These are phyloP conservation scores for Phortica magna DNA, from an alignment of 2,888 invertebrate genomes.

Conservation along the genomic window DNA sequence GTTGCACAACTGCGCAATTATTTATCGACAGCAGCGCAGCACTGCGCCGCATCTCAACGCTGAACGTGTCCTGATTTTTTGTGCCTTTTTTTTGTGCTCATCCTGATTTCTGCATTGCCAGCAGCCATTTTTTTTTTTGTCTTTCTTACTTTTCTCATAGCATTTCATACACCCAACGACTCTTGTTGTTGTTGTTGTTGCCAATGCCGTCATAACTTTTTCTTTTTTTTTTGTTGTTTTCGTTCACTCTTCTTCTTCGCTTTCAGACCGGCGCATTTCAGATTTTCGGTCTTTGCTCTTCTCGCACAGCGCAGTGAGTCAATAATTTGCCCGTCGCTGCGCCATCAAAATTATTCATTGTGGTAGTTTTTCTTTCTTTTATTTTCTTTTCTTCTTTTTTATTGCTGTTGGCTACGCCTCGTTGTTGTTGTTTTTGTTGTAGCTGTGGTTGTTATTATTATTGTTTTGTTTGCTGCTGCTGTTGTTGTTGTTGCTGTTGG, in stretches of 20 bases:
- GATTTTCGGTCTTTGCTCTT: conserved; percentile 50
- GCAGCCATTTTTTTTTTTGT: conserved; percentile 7
- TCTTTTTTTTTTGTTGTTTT: no score
- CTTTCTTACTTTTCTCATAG: background rate
- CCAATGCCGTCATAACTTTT: conserved; percentile 9
- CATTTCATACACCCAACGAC: conserved; percentile 2
- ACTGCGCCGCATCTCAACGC: conserved; percentile 5
- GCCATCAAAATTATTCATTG: conserved; percentile 63
- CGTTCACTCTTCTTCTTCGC: conserved; percentile 10
- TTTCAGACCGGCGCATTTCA: conserved; percentile 55
- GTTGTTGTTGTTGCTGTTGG: background rate
- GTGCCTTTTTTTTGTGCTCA: conserved; percentile 41
- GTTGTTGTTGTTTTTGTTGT: conserved; percentile 46
- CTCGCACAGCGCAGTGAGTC: conserved; percentile 41
- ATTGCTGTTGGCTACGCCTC: conserved; percentile 59
- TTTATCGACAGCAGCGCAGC: conserved; percentile 60
- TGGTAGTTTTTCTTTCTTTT: conserved; percentile 43
- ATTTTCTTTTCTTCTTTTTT: conserved; percentile 42
- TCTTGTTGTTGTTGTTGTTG: conserved; percentile 55
- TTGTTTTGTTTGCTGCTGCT: no score
- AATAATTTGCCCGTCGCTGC: conserved; percentile 43
- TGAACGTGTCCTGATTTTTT: background rate
- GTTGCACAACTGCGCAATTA: conserved; percentile 64
- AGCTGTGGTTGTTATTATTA: no score
- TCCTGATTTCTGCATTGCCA: conserved; percentile 34